Conservation (phyloP, 1,140 invertebrate species). For the Goniozus legneri region DNA sequence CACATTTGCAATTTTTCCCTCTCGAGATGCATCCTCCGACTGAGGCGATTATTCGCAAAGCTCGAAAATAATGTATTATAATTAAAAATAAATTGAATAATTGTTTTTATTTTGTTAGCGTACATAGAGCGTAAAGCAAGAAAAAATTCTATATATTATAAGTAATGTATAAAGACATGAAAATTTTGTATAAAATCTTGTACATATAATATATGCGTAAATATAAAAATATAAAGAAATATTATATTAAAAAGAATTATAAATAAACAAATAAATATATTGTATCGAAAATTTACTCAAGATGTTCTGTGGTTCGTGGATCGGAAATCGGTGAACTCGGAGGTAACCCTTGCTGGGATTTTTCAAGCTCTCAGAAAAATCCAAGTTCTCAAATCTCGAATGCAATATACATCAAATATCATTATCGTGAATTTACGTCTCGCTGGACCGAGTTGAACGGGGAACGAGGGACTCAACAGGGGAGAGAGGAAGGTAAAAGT, state of each 20-base stretch:
- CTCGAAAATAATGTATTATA: constrained; percentile 42
- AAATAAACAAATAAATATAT: constrained; percentile 39
- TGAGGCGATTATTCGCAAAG: constrained; percentile 35
- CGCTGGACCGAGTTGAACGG: background rate
- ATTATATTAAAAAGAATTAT: constrained; percentile 21
- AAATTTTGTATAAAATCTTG: constrained; percentile 48
- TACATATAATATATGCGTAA: constrained; percentile 46
- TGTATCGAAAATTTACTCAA: constrained; percentile 31
- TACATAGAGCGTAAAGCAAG: constrained; percentile 27
- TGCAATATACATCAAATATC: background rate
- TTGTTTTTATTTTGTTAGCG: constrained; percentile 27
- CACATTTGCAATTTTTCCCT: background rate
- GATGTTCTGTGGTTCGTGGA: constrained; percentile 11
- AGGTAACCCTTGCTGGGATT: background rate
- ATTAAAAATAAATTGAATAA: constrained; percentile 25
- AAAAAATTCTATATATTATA: constrained; percentile 38
- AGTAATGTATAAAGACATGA: constrained; percentile 44
- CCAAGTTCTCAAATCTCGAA: background rate
- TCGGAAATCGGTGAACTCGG: background rate
- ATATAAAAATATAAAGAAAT: constrained; percentile 23
- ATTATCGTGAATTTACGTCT: background rate
- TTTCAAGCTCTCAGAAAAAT: background rate
- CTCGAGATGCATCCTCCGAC: constrained; percentile 24
- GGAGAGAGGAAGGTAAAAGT: too few species aligned
- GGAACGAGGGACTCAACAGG: background rate